These are phyloP conservation scores for Dipodomys merriami DNA, from an alignment of 2,113 vertebrate genomes.

Conservation along the genomic window DNA sequence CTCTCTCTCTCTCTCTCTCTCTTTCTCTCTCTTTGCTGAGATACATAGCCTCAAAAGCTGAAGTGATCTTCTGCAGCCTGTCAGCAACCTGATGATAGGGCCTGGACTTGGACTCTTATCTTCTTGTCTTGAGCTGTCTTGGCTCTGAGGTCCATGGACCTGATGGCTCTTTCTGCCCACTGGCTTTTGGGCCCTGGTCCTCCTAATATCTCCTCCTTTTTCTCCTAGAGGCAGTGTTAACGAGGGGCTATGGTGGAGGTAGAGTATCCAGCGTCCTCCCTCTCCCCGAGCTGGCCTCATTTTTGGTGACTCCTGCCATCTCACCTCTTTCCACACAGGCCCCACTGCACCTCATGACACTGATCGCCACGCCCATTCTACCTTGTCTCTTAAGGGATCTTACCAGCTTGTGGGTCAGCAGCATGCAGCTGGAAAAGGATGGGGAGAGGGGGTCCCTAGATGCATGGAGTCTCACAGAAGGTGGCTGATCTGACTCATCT, in stretches of 20 bases:
- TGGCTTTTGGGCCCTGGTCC: neutral
- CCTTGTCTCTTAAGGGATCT: neutral
- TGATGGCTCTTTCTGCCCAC: neutral
- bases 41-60: neutral
- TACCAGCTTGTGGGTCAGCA: neutral
- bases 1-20: too few relatives aligned
- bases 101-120: neutral
- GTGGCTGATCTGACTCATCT: neutral
- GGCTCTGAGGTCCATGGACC: neutral
- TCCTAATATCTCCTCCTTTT: neutral
- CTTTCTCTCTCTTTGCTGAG: neutral
- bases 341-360: neutral
- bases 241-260: neutral
- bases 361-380: accelerated
- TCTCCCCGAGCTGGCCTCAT: neutral
- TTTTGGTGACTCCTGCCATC: neutral
- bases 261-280: neutral
- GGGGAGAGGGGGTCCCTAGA: neutral
- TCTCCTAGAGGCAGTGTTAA: neutral
- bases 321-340: accelerated
- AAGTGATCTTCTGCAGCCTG: neutral
- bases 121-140: neutral
- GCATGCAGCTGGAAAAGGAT: neutral
- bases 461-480: accelerated
- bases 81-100: neutral